A percentile compares a stretch with the other conserved stretches of the same genome.
Conservation (phyloP, 2,113 vertebrate genomes). For the Prietella phreatophila region DNA sequence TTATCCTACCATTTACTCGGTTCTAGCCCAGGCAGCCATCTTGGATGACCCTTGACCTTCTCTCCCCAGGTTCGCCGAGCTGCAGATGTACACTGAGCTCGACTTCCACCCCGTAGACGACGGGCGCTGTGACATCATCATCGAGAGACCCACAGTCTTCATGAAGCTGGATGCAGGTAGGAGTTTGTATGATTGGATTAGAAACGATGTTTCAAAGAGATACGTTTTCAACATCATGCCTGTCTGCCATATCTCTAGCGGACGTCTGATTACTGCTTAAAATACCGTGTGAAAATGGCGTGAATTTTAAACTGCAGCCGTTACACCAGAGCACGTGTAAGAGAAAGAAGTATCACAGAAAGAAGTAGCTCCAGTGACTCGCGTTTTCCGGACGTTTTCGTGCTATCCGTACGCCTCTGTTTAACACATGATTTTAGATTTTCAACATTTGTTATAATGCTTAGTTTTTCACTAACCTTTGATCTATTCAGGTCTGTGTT, state of each 20-base stretch:
- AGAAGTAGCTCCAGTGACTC: background rate
- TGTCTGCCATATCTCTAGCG: background rate
- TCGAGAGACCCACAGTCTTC: slow-evolving; percentile 90
- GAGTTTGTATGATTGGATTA: background rate
- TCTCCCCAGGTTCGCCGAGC: slow-evolving; percentile 88
- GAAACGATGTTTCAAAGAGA: background rate
- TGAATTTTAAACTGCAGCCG: background rate
- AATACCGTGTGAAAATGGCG: background rate
- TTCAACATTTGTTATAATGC: background rate
- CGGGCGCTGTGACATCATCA: slow-evolving; percentile 82
- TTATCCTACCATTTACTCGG: background rate
- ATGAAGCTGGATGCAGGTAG: slow-evolving; percentile 98
- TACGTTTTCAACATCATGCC: background rate
- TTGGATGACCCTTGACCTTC: background rate
- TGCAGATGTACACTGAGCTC: slow-evolving; percentile 83
- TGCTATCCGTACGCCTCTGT: background rate
- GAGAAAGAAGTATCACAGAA: background rate
- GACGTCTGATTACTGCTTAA: background rate
- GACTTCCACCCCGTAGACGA: slow-evolving; percentile 78
- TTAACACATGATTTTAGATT: background rate
- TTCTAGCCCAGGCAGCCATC: background rate
- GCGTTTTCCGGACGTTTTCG: background rate
- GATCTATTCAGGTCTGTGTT: background rate
- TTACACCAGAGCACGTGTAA: background rate
- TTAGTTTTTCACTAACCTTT: background rate